Conservation (phyloP, 2,797 vertebrate species). For the Protonibea diacanthus region DNA sequence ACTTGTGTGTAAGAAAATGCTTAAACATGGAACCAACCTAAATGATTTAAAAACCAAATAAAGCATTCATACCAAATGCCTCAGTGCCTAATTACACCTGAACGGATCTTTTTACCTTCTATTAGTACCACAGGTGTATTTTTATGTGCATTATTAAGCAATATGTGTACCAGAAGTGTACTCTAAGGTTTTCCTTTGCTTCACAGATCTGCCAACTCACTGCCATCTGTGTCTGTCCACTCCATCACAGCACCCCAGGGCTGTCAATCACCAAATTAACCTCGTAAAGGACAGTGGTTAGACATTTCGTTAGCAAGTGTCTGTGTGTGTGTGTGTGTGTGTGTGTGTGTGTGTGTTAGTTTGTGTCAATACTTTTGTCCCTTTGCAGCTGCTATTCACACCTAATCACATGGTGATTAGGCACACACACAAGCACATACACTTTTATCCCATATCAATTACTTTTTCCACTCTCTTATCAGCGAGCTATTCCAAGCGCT, state of each 20-base stretch:
- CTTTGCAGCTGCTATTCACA: constrained; percentile 9
- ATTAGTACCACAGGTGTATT: background rate
- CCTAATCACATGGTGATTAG: background rate
- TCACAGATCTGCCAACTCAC: constrained; percentile 14
- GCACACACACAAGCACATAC: background rate
- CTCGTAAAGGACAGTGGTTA: constrained; percentile 11
- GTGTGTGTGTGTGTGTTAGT: background rate
- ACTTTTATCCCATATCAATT: constrained; percentile 11
- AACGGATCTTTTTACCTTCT: background rate
- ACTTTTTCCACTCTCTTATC: constrained; percentile 16
- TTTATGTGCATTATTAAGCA: background rate
- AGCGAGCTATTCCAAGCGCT: constrained; percentile 2
- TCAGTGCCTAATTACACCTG: background rate
- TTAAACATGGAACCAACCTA: background rate
- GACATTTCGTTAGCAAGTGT: background rate
- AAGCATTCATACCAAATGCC: constrained; percentile 13
- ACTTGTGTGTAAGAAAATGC: background rate
- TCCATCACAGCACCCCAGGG: background rate
- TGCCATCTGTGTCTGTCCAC: constrained; percentile 6
- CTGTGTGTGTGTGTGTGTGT: background rate
- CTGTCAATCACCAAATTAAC: constrained; percentile 34
- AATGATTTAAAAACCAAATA: constrained; percentile 21
- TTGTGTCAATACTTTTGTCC: constrained; percentile 5
- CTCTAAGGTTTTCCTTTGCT: background rate
- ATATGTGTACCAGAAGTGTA: constrained; percentile 1